Conservation (phyloP, 1,140 invertebrate genomes). For the Papilio helenus region DNA sequence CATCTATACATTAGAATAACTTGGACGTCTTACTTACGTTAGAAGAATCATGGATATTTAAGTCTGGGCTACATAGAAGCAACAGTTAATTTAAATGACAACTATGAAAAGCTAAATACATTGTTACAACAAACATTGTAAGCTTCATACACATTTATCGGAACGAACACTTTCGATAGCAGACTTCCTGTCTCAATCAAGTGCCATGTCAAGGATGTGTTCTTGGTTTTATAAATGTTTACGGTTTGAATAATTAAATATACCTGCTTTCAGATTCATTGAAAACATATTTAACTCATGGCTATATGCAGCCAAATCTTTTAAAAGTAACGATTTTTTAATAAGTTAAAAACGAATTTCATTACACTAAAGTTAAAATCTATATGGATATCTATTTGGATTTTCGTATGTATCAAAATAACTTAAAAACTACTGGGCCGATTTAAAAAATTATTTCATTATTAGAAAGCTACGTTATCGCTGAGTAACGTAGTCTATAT, state of each 20-base stretch:
- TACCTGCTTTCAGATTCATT: slow-evolving; percentile 15
- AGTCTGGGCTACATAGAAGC: background rate
- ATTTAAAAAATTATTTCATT: no score
- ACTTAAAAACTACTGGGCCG: no score
- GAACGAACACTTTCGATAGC: slow-evolving; percentile 56
- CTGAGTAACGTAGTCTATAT: no score
- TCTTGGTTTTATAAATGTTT: slow-evolving; percentile 59
- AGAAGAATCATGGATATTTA: background rate
- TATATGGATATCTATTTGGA: no score
- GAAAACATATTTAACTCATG: background rate
- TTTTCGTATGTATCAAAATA: no score
- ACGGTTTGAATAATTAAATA: slow-evolving; percentile 45
- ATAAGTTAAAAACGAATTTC: background rate
- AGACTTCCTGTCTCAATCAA: slow-evolving; percentile 67
- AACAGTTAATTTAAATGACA: background rate
- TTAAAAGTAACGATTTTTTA: background rate
- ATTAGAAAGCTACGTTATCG: no score
- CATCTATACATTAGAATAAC: background rate
- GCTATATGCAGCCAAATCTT: background rate
- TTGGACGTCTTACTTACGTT: background rate
- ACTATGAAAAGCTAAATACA: background rate
- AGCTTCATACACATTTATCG: slow-evolving; percentile 53
- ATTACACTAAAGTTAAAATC: background rate
- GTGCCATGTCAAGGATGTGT: slow-evolving; percentile 46
- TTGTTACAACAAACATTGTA: background rate